Percentiles rank a stretch among this genome's conserved stretches.
phyloP scores from a whole-genome alignment of 2,888 invertebrate genomes.

The Norana najaformis region DNA sequence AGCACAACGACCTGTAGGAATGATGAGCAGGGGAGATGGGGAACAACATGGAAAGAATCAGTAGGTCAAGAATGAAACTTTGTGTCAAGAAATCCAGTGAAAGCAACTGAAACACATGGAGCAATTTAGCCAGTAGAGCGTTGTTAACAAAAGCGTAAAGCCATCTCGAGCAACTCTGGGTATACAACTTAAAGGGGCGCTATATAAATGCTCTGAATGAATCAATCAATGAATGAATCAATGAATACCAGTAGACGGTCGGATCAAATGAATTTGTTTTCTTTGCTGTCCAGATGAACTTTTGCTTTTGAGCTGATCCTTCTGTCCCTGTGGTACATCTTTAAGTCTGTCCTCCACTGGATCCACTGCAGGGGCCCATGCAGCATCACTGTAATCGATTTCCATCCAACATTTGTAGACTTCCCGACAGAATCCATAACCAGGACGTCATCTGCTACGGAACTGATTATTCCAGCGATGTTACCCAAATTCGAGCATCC shows the following conservation, averaged over 20 bases:
- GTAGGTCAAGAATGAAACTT: background rate
- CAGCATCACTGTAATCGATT: background rate
- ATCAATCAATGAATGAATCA: background rate
- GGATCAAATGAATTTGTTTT: background rate
- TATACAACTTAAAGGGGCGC: no score
- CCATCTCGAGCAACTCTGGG: no score
- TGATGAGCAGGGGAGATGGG: no score
- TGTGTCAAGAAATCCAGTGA: no score
- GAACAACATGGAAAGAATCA: no score
- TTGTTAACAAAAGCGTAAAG: no score
- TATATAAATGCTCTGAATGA: no score
- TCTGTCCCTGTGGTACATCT: background rate
- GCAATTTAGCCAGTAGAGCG: background rate
- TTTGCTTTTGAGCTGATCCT: background rate
- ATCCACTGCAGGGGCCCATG: background rate
- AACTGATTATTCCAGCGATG: background rate
- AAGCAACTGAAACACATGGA: background rate
- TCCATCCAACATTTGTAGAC: conserved; percentile 1
- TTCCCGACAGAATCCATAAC: background rate
- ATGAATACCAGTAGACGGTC: conserved; percentile 15
- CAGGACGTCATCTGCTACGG: background rate
- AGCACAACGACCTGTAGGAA: no score
- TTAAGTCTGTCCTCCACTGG: background rate
- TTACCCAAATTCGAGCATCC: background rate
- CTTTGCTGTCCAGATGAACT: conserved; percentile 21